These are phyloP conservation scores for Cheilosia variabilis DNA, from an alignment of 2,888 invertebrate species.

Conservation along the genomic window DNA sequence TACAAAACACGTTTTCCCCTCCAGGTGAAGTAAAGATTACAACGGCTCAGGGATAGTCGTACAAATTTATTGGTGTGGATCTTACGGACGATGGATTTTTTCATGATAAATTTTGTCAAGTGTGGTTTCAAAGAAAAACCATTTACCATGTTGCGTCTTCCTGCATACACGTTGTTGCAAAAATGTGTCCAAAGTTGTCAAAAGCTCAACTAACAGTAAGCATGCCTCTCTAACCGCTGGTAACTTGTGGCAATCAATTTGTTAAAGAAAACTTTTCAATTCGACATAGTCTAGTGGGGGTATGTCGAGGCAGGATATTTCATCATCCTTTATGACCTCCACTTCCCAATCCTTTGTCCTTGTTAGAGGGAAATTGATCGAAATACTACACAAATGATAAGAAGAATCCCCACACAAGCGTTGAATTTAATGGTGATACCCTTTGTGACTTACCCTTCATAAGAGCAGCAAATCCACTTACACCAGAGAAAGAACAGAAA, in stretches of 20 bases:
- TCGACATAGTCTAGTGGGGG: background rate
- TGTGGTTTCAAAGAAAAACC: no score
- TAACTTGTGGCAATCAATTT: background rate
- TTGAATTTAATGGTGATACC: constrained; percentile 29
- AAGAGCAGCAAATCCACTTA: background rate
- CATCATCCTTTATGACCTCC: background rate
- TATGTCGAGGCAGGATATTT: background rate
- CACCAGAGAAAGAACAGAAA: background rate
- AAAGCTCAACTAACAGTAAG: no score
- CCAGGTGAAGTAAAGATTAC: no score
- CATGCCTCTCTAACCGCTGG: no score
- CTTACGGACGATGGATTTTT: no score
- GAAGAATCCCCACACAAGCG: constrained; percentile 17
- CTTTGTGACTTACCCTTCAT: constrained; percentile 18
- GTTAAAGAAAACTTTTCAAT: background rate
- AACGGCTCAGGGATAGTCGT: no score
- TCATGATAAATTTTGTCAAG: no score
- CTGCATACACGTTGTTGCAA: no score
- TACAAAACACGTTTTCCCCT: no score
- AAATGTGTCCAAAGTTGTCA: no score
- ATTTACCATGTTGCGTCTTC: no score
- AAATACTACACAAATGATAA: constrained; percentile 29
- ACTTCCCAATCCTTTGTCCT: background rate
- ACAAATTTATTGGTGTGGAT: no score
- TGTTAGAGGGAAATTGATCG: constrained; percentile 29